A percentile compares a stretch with the other conserved stretches of the same genome.
These are phyloP conservation scores for Numida meleagris DNA, from an alignment of 2,113 vertebrate species.

Conservation along the genomic window DNA sequence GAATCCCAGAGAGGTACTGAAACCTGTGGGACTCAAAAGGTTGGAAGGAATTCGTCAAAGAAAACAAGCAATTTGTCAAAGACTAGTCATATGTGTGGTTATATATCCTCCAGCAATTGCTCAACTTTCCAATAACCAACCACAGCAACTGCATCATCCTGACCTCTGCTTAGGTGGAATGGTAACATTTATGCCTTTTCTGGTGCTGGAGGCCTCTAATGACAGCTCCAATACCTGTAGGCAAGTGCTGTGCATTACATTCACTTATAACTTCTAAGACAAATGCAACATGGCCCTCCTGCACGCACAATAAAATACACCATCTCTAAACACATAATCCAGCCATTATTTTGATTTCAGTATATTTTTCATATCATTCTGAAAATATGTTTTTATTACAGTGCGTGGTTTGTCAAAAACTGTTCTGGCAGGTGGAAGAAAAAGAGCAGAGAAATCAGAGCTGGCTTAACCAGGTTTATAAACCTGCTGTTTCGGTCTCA, in stretches of 20 bases:
- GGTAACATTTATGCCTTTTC: background rate
- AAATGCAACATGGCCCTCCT: background rate
- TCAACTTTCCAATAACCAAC: background rate
- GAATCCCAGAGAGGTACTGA: background rate
- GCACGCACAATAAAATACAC: background rate
- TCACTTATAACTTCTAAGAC: background rate
- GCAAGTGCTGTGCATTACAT: background rate
- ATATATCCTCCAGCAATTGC: background rate
- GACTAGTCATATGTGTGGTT: background rate
- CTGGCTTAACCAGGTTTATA: slow-evolving; percentile 48
- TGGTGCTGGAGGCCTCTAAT: background rate
- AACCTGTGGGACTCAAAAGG: background rate
- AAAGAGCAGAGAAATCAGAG: slow-evolving; percentile 20
- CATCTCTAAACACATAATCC: background rate
- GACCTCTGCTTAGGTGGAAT: background rate
- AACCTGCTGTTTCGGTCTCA: slow-evolving; percentile 49
- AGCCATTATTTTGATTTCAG: slow-evolving; percentile 19
- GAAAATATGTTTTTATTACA: slow-evolving; percentile 16
- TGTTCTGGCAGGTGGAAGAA: background rate
- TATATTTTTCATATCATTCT: slow-evolving; percentile 1
- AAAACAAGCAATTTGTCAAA: background rate
- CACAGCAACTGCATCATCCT: background rate
- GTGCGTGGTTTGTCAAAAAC: background rate
- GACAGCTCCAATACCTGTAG: background rate
- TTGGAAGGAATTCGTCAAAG: background rate